Conservation (phyloP, 2,113 vertebrate species). For the Eurystomus gularis region DNA sequence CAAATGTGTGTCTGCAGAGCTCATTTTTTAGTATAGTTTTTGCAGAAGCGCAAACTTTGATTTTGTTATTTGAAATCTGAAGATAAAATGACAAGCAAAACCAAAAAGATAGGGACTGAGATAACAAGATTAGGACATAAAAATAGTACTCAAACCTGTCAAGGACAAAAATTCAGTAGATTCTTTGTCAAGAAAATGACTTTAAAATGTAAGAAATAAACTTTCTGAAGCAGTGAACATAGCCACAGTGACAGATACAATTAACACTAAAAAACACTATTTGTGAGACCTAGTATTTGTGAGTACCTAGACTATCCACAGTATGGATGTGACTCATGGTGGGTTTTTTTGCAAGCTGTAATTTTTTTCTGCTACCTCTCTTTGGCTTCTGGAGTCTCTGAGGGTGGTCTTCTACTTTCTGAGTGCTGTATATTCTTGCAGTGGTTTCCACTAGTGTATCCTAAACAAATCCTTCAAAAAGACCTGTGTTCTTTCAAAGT, state of each 20-base stretch:
- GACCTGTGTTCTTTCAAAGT: background rate
- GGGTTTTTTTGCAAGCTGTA: background rate
- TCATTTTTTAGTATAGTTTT: background rate
- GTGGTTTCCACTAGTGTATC: background rate
- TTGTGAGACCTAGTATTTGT: background rate
- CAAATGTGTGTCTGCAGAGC: background rate
- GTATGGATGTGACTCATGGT: background rate
- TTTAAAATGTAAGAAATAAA: background rate
- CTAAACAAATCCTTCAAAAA: background rate
- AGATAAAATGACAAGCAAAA: constrained; percentile 20
- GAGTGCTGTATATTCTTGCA: background rate
- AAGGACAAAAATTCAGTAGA: background rate
- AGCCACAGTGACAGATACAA: background rate
- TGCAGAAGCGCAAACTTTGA: background rate
- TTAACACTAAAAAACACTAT: background rate
- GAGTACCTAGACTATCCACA: background rate
- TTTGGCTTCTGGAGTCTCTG: background rate
- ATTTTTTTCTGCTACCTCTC: background rate
- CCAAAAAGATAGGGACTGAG: background rate
- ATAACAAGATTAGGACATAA: constrained; percentile 25
- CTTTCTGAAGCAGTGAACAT: background rate
- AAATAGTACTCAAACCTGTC: background rate
- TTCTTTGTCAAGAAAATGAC: background rate
- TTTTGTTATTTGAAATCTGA: constrained; percentile 26
- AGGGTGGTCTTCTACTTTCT: background rate